These are phyloP conservation scores for Agapostemon virescens DNA, from an alignment of 2,888 invertebrate species.

Conservation along the genomic window DNA sequence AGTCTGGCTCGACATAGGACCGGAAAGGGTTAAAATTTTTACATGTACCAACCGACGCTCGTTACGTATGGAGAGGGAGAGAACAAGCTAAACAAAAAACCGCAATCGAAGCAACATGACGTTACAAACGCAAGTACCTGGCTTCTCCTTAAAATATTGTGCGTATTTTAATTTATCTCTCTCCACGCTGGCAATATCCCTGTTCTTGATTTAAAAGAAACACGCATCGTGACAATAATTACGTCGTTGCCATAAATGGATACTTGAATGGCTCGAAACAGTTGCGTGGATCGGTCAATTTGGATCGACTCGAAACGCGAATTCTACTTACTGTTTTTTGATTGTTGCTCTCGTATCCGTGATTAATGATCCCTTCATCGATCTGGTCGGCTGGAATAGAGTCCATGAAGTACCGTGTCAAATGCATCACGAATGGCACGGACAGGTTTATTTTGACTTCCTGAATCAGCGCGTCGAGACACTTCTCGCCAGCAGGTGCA, in stretches of 20 bases:
- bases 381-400: constrained; percentile 83
- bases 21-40: too few species aligned
- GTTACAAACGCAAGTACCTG: constrained; percentile 74
- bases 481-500: constrained; percentile 84
- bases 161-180: constrained; percentile 58
- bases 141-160: constrained; percentile 80
- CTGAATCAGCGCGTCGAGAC: constrained; percentile 87
- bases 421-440: constrained; percentile 85
- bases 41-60: background rate
- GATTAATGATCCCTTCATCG: constrained; percentile 87
- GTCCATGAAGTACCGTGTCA: constrained; percentile 84
- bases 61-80: background rate
- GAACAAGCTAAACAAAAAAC: background rate
- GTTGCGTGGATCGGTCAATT: background rate
- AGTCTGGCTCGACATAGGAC: too few species aligned
- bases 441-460: constrained; percentile 87
- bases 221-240: constrained; percentile 24
- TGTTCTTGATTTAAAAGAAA: constrained; percentile 61
- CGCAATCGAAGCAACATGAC: constrained; percentile 3
- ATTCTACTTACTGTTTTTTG: constrained; percentile 68
- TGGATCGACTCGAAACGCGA: background rate
- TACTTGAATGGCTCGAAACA: background rate
- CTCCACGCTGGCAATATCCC: constrained; percentile 49
- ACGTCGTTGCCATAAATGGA: background rate
- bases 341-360: constrained; percentile 86